Percentiles rank a stretch among this genome's conserved stretches.
Conservation (phyloP, 2,113 vertebrate species). For the Sturnus vulgaris region DNA sequence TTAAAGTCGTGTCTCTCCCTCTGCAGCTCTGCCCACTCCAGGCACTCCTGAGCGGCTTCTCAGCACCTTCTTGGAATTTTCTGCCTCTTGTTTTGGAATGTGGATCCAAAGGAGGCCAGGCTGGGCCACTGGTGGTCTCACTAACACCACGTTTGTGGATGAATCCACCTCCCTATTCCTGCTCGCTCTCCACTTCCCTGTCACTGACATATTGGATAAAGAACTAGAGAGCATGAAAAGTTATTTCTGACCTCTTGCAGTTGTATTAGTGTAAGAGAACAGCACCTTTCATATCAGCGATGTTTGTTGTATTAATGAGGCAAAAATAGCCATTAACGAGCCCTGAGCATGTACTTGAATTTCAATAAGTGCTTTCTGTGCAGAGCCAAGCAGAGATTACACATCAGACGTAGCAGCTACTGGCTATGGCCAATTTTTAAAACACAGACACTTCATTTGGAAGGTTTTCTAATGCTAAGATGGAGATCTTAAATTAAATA, state of each 20-base stretch:
- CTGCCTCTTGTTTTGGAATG: background rate
- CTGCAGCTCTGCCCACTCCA: background rate
- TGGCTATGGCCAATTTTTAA: background rate
- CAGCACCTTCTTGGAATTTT: background rate
- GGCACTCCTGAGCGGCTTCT: fast-evolving
- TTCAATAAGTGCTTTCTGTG: conserved; percentile 38
- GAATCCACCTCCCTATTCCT: background rate
- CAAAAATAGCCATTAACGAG: conserved; percentile 52
- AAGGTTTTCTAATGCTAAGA: background rate
- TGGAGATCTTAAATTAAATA: background rate
- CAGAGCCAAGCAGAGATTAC: background rate
- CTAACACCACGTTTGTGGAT: fast-evolving
- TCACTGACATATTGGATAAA: background rate
- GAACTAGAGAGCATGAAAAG: background rate
- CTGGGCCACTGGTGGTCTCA: background rate
- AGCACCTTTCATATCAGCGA: conserved; percentile 13
- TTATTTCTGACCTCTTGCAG: background rate
- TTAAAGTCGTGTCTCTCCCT: background rate
- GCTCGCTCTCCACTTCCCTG: background rate
- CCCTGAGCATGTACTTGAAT: conserved; percentile 52
- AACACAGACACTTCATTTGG: background rate
- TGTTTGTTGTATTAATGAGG: conserved; percentile 63
- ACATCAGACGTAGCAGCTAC: background rate
- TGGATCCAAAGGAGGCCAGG: background rate
- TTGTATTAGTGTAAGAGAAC: background rate